These are phyloP conservation scores for Campopleginae sp. DNA, from an alignment of 2,888 invertebrate genomes.

Conservation along the genomic window DNA sequence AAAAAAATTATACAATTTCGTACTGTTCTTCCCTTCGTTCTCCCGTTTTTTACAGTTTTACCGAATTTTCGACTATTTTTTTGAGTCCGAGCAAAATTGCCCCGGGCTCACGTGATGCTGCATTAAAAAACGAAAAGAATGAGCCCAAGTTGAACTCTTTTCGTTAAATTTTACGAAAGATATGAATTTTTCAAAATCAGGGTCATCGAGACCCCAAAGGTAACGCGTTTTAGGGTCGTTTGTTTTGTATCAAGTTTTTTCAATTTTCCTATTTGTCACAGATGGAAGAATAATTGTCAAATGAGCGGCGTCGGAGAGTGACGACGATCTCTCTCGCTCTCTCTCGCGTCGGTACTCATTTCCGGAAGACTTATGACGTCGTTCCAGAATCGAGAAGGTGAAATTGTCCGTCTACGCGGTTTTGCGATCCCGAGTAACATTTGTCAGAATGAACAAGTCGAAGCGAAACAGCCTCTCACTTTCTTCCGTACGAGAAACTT, in stretches of 20 bases:
- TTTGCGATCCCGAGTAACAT: slow-evolving; percentile 48
- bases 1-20: neutral
- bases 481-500: slow-evolving; percentile 67
- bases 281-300: neutral
- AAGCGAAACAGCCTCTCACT: slow-evolving; percentile 66
- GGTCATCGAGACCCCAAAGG: too few species aligned
- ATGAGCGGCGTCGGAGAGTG: slow-evolving; percentile 13
- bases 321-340: slow-evolving; percentile 22
- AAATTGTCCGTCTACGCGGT: slow-evolving; percentile 60
- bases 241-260: neutral
- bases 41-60: too few species aligned
- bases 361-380: slow-evolving; percentile 26
- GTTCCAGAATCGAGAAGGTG: slow-evolving; percentile 44
- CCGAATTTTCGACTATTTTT: too few species aligned
- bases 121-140: too few species aligned
- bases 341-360: neutral
- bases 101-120: too few species aligned
- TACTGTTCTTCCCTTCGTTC: too few species aligned
- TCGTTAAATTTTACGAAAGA: too few species aligned
- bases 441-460: slow-evolving; percentile 58
- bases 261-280: neutral
- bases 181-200: too few species aligned
- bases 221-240: too few species aligned
- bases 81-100: too few species aligned
- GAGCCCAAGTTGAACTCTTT: too few species aligned